These are phyloP conservation scores for Ciconia boyciana DNA, from an alignment of 2,113 vertebrate species.

Conservation along the genomic window DNA sequence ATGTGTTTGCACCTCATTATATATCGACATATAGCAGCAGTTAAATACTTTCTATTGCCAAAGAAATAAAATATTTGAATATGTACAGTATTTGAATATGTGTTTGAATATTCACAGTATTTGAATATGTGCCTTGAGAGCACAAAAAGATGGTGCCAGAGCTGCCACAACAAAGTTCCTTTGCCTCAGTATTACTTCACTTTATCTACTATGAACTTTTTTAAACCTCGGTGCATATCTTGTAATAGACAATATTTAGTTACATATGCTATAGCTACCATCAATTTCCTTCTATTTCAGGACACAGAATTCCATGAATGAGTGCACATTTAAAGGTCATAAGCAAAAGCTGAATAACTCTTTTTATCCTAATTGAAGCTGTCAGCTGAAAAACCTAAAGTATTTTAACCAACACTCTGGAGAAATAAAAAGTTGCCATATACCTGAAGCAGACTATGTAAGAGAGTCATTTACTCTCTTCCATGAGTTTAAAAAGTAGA, in stretches of 20 bases:
- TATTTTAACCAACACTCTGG: neutral
- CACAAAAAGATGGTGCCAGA: neutral
- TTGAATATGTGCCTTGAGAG: neutral
- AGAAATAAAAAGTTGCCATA: neutral
- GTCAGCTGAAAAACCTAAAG: neutral
- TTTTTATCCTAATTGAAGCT: neutral
- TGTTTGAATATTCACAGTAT: neutral
- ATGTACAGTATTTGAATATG: neutral
- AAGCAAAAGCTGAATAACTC: neutral
- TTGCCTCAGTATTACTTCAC: neutral
- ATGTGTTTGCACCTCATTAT: neutral
- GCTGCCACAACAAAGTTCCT: neutral
- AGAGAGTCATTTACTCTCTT: neutral
- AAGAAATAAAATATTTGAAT: neutral
- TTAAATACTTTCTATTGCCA: neutral
- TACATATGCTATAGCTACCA: neutral
- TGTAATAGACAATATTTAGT: neutral
- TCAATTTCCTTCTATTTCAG: neutral
- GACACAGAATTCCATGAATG: neutral
- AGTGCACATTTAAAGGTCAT: neutral
- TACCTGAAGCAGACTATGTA: neutral
- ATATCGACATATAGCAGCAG: neutral
- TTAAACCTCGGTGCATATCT: neutral
- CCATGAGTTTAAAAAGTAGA: neutral
- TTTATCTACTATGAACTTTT: neutral